phyloP scores from a whole-genome alignment of 2,888 invertebrate species.

The Allacma fusca region DNA sequence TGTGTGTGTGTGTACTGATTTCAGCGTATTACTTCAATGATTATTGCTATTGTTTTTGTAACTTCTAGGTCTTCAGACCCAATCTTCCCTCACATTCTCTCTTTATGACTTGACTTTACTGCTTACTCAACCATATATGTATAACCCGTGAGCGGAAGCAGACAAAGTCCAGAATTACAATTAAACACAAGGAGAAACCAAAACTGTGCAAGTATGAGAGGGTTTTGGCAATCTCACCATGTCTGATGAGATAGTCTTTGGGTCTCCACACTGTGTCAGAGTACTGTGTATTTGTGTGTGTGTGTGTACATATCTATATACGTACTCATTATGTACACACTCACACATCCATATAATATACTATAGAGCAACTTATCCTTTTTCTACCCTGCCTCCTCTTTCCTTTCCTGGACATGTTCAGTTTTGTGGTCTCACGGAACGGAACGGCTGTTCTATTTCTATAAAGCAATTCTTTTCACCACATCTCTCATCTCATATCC shows the following conservation, averaged over 20 bases:
- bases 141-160: neutral
- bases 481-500: neutral
- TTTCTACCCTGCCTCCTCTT: slow-evolving; percentile 5
- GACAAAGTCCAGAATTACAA: slow-evolving; percentile 1
- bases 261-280: too few relatives aligned
- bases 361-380: neutral
- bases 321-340: too few relatives aligned
- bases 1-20: too few relatives aligned
- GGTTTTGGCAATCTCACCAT: slow-evolving; percentile 7
- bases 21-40: too few relatives aligned
- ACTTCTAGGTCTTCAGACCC: neutral
- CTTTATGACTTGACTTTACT: neutral
- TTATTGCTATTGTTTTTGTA: neutral
- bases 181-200: neutral
- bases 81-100: neutral
- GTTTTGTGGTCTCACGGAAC: neutral
- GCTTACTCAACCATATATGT: neutral
- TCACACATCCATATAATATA: neutral
- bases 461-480: neutral
- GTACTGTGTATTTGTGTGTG: too few relatives aligned
- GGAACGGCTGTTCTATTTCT: slow-evolving; percentile 12
- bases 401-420: slow-evolving; percentile 22
- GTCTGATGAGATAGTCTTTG: too few relatives aligned
- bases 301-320: too few relatives aligned
- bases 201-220: neutral